A percentile compares a stretch with the other conserved stretches of the same genome.
These are phyloP conservation scores for Pasiphila rectangulata DNA, from an alignment of 2,888 invertebrate species.

Conservation along the genomic window DNA sequence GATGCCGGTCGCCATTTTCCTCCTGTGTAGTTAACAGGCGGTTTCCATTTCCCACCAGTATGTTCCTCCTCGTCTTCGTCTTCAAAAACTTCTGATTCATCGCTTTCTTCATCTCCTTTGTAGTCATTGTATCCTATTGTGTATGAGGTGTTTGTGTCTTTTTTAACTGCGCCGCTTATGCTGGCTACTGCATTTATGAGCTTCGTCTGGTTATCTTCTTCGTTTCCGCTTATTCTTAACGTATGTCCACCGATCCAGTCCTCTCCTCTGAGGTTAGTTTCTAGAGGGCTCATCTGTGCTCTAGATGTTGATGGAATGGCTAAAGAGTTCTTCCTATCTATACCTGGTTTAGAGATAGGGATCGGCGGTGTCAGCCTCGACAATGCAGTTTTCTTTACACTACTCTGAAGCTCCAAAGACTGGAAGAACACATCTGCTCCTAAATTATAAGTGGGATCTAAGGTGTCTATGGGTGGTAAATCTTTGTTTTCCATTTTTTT, in stretches of 20 bases:
- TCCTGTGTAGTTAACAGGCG: slow-evolving; percentile 75
- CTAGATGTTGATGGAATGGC: slow-evolving; percentile 59
- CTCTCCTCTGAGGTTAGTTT: slow-evolving; percentile 74
- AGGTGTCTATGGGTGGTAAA: slow-evolving; percentile 56
- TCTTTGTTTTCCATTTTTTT: slow-evolving; percentile 59
- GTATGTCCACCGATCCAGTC: slow-evolving; percentile 83
- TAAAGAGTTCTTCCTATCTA: slow-evolving; percentile 54
- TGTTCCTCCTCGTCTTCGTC: slow-evolving; percentile 80
- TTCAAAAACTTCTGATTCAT: slow-evolving; percentile 81
- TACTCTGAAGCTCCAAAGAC: slow-evolving; percentile 89
- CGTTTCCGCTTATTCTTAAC: slow-evolving; percentile 75
- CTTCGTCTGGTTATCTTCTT: slow-evolving; percentile 82
- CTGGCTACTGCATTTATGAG: slow-evolving; percentile 84
- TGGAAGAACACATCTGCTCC: slow-evolving; percentile 94
- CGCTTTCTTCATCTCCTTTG: slow-evolving; percentile 72
- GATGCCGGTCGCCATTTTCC: slow-evolving; percentile 74
- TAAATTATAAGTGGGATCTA: slow-evolving; percentile 80
- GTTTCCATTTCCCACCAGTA: slow-evolving; percentile 89
- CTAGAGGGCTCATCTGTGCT: slow-evolving; percentile 65
- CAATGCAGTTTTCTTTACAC: slow-evolving; percentile 81
- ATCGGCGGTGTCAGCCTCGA: slow-evolving; percentile 74
- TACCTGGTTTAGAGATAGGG: slow-evolving; percentile 54
- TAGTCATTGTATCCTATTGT: slow-evolving; percentile 63
- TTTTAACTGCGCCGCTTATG: slow-evolving; percentile 79
- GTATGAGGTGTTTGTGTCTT: slow-evolving; percentile 70